These are phyloP conservation scores for Amphiprion ocellaris DNA, from an alignment of 2,113 vertebrate genomes.

Conservation along the genomic window DNA sequence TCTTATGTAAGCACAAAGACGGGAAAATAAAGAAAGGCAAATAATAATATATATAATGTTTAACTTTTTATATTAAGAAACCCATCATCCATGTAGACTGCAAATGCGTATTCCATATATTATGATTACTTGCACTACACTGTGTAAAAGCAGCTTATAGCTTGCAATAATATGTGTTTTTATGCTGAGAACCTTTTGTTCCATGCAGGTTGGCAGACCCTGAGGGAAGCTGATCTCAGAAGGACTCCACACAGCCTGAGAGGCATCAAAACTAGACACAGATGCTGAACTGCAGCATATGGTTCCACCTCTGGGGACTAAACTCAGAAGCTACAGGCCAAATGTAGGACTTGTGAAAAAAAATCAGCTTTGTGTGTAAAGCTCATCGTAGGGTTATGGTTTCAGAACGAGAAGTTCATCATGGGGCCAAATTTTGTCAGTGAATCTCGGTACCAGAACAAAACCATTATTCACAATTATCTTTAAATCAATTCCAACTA, in stretches of 20 bases:
- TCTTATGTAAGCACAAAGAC: background rate
- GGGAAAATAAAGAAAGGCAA: background rate
- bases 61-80: background rate
- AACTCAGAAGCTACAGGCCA: slow-evolving; percentile 11
- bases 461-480: background rate
- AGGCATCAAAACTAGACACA: slow-evolving; percentile 26
- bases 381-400: background rate
- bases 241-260: slow-evolving; percentile 5
- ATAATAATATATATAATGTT: background rate
- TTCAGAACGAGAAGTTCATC: background rate
- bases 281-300: slow-evolving; percentile 21
- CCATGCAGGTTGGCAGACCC: slow-evolving; percentile 28
- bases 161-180: slow-evolving; percentile 11
- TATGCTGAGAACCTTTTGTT: slow-evolving; percentile 21
- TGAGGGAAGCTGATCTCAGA: slow-evolving; percentile 32
- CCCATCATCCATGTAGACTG: background rate
- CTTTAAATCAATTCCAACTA: background rate
- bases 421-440: background rate
- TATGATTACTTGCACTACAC: background rate
- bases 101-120: background rate
- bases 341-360: slow-evolving; percentile 12
- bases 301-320: slow-evolving; percentile 21
- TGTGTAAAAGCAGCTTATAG: background rate
- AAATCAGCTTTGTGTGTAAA: background rate
- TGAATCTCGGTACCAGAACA: background rate